Evolutionary conservation across 1,140 invertebrate genomes (phyloP), one percentile per base, ranked within the genome.

Genomic region (Dreissena rostriformis): DNA sequence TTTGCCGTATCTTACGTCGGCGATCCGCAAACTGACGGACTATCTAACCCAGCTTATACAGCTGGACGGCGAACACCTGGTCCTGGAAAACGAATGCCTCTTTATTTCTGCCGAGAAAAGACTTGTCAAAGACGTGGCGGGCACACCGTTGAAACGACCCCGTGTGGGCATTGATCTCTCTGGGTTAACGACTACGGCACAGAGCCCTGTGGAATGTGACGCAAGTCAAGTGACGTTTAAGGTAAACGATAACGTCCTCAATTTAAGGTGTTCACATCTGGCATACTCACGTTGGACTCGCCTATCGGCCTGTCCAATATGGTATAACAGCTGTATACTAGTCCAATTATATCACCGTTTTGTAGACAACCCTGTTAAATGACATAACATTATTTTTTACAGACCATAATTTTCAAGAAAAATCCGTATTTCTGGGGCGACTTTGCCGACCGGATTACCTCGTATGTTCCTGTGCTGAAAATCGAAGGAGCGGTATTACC

Each of bases 351-450:
- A n/a, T n/a, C n/a, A n/a, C n/a, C n/a, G n/a, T n/a, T n/a, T n/a
- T n/a, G n/a, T n/a, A n/a, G n/a, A n/a, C n/a, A n/a, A n/a, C n/a
- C n/a, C 39, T 39, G 39, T 39, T 39, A 39, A 39, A 39, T 39
- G 39, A 39, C 39, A 2, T 39, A 39, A 39, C 39, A 39, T 8
- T 39, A n/a, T 39, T 24, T n/a, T 61, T 61, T 81, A 19, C 79
- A 82, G 80, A 49, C 70, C 19, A 68, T 82, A 26, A 71, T 82
- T 14, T 82, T 82, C 28, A 82, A 82, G 22, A 19, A 73, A 1
- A 82, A 82, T 57, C 80, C 80, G 2, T 82, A 82, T 82, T 82
- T 82, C 63, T 82, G 80, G 80, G 80, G 80, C 5, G 24, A 75
- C 51, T 82, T 82, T 67, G 80, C 53, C 22, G 80, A 82, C 28